Evolutionary conservation across 2,888 invertebrate genomes (phyloP).

Genomic region (Pteria penguin): DNA sequence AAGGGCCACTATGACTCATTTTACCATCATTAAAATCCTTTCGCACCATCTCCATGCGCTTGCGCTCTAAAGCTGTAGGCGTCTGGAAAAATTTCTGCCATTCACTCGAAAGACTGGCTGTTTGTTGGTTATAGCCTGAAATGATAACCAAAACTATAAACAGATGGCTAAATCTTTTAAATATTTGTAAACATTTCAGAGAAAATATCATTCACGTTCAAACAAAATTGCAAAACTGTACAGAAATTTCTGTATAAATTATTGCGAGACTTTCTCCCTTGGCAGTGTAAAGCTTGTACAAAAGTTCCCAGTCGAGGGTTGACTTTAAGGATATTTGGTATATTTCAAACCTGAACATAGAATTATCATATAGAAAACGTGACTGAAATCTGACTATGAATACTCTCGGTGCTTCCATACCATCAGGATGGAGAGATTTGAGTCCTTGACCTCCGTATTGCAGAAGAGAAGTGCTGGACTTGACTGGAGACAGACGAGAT

Average conservation of each 20-base stretch:
- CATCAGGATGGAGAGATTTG: neutral
- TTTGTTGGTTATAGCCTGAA: too few species aligned
- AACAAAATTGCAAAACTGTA: too few species aligned
- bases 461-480: conserved; percentile 26
- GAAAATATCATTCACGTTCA: neutral
- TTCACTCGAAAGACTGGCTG: too few species aligned
- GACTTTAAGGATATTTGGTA: too few species aligned
- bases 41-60: conserved; percentile 58
- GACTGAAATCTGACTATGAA: neutral
- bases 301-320: too few species aligned
- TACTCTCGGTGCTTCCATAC: too few species aligned
- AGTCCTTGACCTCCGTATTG: neutral
- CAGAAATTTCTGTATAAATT: too few species aligned
- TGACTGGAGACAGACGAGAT: conserved; percentile 35
- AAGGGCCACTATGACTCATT: conserved; percentile 49
- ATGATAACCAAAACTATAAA: neutral
- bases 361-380: too few species aligned
- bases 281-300: too few species aligned
- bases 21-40: conserved; percentile 59
- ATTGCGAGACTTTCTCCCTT: too few species aligned
- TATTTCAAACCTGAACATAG: too few species aligned
- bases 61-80: conserved; percentile 57
- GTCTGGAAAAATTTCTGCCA: conserved; percentile 67
- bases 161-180: neutral
- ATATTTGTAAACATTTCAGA: neutral